Evolutionary conservation across 2,113 vertebrate species (phyloP).

Genomic region (Oceanites oceanicus): DNA sequence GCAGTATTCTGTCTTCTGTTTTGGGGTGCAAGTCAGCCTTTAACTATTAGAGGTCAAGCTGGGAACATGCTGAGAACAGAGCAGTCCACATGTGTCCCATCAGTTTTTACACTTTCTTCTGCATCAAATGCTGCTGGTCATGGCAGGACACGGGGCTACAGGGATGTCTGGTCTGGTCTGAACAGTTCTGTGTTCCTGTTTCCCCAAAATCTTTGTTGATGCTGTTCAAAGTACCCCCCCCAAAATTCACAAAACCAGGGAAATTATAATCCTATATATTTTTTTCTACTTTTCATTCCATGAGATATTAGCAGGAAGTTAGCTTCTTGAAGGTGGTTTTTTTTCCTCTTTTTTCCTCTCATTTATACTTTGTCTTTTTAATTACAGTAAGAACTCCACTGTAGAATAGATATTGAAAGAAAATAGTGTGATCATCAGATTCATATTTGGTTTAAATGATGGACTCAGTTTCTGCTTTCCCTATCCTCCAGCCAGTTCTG

Average conservation of each 20-base stretch:
- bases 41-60: neutral
- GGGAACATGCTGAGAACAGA: neutral
- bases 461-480: neutral
- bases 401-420: constrained; percentile 3
- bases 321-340: neutral
- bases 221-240: neutral
- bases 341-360: neutral
- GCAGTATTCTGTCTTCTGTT: neutral
- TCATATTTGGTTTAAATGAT: neutral
- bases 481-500: neutral
- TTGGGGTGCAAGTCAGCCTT: neutral
- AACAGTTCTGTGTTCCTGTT: neutral
- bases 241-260: neutral
- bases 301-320: neutral
- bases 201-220: neutral
- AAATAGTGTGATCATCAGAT: constrained; percentile 5
- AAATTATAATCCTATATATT: neutral
- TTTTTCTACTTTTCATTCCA: neutral
- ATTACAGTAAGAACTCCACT: neutral
- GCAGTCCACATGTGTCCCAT: rapidly evolving
- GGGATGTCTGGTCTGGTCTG: neutral
- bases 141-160: neutral
- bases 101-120: neutral
- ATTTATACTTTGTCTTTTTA: constrained; percentile 1
- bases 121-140: neutral